Percentiles rank a stretch among this genome's conserved stretches.
Evolutionary conservation across 2,888 invertebrate genomes (phyloP).

Genomic region (Ichneumon xanthorius): DNA sequence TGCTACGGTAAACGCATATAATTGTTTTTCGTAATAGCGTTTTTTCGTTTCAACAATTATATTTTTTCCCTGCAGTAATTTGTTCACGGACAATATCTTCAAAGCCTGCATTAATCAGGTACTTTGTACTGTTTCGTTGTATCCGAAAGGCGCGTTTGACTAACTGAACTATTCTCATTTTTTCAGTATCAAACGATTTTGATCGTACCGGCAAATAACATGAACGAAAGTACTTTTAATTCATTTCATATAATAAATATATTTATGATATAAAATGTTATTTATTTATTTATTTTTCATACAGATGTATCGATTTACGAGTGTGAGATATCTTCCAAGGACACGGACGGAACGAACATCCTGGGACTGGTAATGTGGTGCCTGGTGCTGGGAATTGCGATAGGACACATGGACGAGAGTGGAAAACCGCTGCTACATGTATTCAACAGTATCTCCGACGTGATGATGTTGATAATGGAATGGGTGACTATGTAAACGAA

Average conservation of each 20-base stretch:
- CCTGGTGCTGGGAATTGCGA: conserved; percentile 93
- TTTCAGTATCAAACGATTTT: conserved; percentile 87
- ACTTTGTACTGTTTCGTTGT: conserved; percentile 52
- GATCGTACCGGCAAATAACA: conserved; percentile 81
- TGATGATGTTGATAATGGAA: conserved; percentile 97
- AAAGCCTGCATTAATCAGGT: conserved; percentile 90
- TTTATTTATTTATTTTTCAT: not conserved
- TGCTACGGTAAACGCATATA: conserved; percentile 88
- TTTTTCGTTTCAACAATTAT: conserved; percentile 1
- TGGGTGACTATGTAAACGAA: conserved; percentile 94
- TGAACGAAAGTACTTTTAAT: conserved; percentile 70
- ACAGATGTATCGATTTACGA: conserved; percentile 62
- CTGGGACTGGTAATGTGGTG: conserved; percentile 94
- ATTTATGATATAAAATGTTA: not conserved
- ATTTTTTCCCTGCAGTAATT: conserved; percentile 86
- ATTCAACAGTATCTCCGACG: conserved; percentile 94
- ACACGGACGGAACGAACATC: conserved; percentile 92
- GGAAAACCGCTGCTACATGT: conserved; percentile 93
- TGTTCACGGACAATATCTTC: conserved; percentile 95
- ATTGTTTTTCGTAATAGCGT: conserved; percentile 30
- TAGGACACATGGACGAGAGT: conserved; percentile 92
- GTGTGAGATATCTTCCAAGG: conserved; percentile 90
- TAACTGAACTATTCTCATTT: not conserved
- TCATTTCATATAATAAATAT: not conserved
- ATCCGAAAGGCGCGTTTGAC: not conserved